phyloP scores from a whole-genome alignment of 2,888 invertebrate species.

The Hymenopus coronatus region DNA sequence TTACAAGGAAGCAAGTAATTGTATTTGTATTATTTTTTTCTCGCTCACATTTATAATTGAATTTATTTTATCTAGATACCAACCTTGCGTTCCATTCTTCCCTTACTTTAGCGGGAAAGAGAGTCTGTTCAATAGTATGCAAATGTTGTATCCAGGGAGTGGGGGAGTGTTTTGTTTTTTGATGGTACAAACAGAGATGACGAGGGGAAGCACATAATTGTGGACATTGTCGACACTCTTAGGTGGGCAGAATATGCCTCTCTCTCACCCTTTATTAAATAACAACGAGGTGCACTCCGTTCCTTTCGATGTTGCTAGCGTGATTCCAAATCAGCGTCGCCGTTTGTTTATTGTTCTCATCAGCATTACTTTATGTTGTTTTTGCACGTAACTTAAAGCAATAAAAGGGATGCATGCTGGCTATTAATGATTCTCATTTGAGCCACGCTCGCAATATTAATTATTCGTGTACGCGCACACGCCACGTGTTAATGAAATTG shows the following conservation, averaged over 20 bases:
- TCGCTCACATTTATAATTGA: too few relatives aligned
- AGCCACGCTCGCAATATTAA: too few relatives aligned
- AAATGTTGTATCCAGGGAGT: not conserved
- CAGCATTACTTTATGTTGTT: not conserved
- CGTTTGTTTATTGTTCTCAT: not conserved
- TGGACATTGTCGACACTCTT: not conserved
- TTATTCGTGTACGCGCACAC: too few relatives aligned
- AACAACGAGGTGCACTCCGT: not conserved
- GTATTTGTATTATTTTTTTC: too few relatives aligned
- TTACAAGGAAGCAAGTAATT: too few relatives aligned
- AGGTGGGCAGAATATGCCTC: not conserved
- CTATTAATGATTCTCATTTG: too few relatives aligned
- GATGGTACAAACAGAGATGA: not conserved
- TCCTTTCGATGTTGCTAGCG: not conserved
- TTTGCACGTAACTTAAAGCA: not conserved
- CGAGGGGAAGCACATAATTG: not conserved
- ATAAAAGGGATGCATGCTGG: not conserved
- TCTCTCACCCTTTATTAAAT: not conserved
- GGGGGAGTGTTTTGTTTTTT: not conserved
- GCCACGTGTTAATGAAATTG: too few relatives aligned
- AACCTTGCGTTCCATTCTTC: not conserved
- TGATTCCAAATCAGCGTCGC: not conserved
- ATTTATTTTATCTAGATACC: not conserved
- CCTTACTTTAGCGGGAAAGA: too few relatives aligned
- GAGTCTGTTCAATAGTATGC: not conserved